phyloP scores from a whole-genome alignment of 2,113 vertebrate genomes.

The Phyllostomus discolor region DNA sequence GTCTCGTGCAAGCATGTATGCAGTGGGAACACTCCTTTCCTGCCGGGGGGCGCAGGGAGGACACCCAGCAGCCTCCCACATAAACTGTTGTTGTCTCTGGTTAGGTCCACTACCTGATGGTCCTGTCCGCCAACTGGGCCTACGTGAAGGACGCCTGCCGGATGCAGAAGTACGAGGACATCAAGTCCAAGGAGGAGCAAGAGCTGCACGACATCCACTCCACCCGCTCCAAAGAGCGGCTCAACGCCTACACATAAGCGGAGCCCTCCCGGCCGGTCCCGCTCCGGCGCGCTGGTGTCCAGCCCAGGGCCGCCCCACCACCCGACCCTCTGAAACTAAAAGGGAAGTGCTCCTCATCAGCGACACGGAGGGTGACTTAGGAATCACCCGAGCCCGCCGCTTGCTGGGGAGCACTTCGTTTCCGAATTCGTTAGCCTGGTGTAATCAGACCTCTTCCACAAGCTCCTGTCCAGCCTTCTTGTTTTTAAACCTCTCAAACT shows the following conservation, averaged over 20 bases:
- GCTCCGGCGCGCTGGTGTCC: conserved; percentile 83
- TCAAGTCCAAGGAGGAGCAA: conserved; percentile 99
- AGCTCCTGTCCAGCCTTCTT: conserved; percentile 79
- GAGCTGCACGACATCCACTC: conserved; percentile 99
- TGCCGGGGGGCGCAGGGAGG: too few relatives aligned
- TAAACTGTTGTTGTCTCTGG: conserved; percentile 44
- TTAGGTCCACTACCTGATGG: conserved; percentile 99
- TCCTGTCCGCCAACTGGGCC: conserved; percentile 98
- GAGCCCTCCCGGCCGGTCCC: conserved; percentile 54
- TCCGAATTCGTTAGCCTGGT: conserved; percentile 80
- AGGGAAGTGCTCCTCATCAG: conserved; percentile 85
- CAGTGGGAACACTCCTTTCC: not conserved
- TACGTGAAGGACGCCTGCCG: conserved; percentile 99
- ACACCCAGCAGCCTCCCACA: not conserved
- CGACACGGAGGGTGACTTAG: conserved; percentile 79
- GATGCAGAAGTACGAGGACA: conserved; percentile 99
- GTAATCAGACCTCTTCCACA: conserved; percentile 79
- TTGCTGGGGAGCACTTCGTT: conserved; percentile 82
- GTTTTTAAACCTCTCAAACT: conserved; percentile 71
- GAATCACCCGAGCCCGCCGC: conserved; percentile 73
- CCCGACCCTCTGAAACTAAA: conserved; percentile 75
- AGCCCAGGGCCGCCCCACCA: conserved; percentile 83
- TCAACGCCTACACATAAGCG: conserved; percentile 98
- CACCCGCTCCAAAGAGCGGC: conserved; percentile 98
- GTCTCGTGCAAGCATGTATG: not conserved